Conservation (phyloP, 1,140 invertebrate genomes). For the Lamellibrachia luymesi region DNA sequence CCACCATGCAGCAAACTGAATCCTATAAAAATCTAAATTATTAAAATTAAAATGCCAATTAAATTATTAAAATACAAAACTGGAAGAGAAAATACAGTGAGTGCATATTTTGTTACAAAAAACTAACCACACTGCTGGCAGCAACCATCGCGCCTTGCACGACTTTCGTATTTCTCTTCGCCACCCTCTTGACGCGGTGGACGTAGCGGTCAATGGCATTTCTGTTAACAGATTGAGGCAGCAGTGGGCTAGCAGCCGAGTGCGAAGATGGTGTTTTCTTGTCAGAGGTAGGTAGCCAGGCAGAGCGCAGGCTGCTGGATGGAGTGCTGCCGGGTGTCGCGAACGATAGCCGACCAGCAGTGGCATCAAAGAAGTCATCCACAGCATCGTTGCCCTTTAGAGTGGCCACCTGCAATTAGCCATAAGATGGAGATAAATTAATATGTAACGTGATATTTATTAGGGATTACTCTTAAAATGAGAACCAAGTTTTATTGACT, state of each 20-base stretch:
- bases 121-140: neutral
- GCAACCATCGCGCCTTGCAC: neutral
- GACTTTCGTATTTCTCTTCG: neutral
- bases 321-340: neutral
- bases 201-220: neutral
- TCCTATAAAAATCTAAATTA: too few species aligned
- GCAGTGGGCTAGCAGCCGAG: neutral
- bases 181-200: neutral
- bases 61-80: too few species aligned
- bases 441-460: neutral
- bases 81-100: too few species aligned
- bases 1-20: too few species aligned
- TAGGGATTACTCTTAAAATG: neutral
- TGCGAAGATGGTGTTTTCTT: neutral
- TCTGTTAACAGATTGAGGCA: neutral
- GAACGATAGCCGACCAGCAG: neutral
- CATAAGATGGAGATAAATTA: neutral
- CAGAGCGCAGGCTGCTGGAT: neutral
- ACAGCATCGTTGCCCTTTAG: neutral
- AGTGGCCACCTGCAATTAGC: neutral
- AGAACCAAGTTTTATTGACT: neutral
- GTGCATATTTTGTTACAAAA: neutral
- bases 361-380: neutral
- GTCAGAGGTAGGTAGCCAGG: neutral
- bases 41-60: too few species aligned